These are phyloP conservation scores for Furnarius figulus DNA, from an alignment of 2,113 vertebrate genomes.

Conservation along the genomic window DNA sequence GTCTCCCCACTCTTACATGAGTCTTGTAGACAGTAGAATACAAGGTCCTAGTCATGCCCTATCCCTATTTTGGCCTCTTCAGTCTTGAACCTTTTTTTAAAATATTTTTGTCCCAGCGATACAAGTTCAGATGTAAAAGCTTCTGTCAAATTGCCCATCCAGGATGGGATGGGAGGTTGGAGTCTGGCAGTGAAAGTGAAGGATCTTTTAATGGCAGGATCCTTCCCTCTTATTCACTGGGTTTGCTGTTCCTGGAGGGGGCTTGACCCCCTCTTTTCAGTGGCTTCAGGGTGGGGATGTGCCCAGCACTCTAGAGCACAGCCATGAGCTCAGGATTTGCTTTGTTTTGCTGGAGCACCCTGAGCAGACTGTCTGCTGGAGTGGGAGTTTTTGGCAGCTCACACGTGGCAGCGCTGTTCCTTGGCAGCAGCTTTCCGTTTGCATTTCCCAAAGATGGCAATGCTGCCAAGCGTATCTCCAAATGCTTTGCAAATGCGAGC, in stretches of 20 bases:
- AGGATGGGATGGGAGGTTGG: neutral
- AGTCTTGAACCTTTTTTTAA: neutral
- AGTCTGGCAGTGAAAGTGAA: neutral
- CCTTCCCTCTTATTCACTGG: neutral
- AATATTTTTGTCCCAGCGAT: neutral
- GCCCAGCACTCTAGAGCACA: neutral
- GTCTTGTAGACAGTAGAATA: neutral
- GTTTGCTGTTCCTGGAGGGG: neutral
- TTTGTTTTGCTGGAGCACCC: neutral
- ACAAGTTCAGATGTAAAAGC: neutral
- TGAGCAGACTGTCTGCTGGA: neutral
- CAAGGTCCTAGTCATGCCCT: neutral
- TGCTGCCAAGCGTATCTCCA: neutral
- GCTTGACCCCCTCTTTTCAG: neutral
- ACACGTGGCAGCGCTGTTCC: neutral
- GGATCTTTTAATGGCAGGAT: neutral
- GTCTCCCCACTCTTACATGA: neutral
- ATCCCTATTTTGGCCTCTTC: neutral
- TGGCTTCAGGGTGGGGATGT: neutral
- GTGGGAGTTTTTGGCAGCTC: constrained; percentile 3
- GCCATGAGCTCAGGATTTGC: neutral
- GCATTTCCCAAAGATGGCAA: constrained; percentile 56
- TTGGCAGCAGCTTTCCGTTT: neutral
- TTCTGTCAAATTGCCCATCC: neutral
- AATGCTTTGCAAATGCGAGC: neutral